Evolutionary conservation across 1,140 invertebrate genomes (phyloP).

Genomic region (Trinorchestia longiramus): DNA sequence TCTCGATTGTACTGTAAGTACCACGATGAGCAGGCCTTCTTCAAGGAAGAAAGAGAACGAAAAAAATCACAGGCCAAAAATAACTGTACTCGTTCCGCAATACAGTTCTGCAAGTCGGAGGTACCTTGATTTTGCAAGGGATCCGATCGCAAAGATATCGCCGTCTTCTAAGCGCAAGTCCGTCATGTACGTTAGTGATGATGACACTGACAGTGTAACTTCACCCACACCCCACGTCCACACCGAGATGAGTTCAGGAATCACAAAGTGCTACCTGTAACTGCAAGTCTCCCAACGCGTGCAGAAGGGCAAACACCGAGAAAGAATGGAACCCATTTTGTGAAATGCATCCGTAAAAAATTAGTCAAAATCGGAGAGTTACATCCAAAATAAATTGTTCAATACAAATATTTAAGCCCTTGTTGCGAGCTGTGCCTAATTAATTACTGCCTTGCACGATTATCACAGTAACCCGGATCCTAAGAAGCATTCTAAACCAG

Average conservation of each 20-base stretch:
- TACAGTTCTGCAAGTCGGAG: neutral
- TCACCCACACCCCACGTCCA: neutral
- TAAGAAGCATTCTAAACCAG: neutral
- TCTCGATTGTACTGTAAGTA: no score
- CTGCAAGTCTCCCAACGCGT: neutral
- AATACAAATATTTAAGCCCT: neutral
- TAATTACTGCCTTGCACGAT: neutral
- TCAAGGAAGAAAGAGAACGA: no score
- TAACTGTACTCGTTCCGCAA: neutral
- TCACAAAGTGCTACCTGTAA: no score
- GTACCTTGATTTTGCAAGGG: neutral
- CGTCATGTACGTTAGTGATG: neutral
- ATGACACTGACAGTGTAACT: neutral
- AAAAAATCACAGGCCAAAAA: neutral
- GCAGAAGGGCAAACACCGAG: neutral
- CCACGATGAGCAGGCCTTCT: no score
- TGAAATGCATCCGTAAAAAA: neutral
- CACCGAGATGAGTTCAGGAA: neutral
- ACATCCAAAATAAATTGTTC: neutral
- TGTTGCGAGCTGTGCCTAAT: neutral
- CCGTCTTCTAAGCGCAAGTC: neutral
- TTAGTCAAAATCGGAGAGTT: neutral
- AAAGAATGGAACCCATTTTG: neutral
- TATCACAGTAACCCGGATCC: no score
- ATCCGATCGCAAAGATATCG: neutral